Conservation (phyloP, 2,113 vertebrate species). For the Synodontis membranacea region DNA sequence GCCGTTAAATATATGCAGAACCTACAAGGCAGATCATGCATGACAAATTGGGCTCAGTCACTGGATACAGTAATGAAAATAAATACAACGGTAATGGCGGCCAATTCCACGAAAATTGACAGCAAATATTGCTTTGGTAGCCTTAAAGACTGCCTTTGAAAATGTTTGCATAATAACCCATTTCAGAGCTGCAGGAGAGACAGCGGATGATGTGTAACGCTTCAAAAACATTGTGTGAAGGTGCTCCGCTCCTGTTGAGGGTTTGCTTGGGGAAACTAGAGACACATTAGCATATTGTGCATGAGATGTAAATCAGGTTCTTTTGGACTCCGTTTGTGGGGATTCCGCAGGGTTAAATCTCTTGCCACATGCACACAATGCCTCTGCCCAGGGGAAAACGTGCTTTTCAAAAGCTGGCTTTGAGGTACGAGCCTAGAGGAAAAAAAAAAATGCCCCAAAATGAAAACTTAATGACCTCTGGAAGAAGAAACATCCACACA, state of each 20-base stretch:
- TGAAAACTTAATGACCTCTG: slow-evolving; percentile 61
- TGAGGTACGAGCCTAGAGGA: slow-evolving; percentile 53
- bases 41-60: slow-evolving; percentile 35
- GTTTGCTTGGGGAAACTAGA: slow-evolving; percentile 63
- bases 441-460: slow-evolving; percentile 42
- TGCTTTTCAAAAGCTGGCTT: slow-evolving; percentile 56
- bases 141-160: slow-evolving; percentile 22
- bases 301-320: slow-evolving; percentile 75
- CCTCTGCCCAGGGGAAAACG: slow-evolving; percentile 54
- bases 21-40: slow-evolving; percentile 36
- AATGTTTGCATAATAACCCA: slow-evolving; percentile 37
- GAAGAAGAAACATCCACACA: slow-evolving; percentile 51
- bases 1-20: slow-evolving; percentile 35
- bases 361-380: slow-evolving; percentile 57
- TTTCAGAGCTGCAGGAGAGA: neutral
- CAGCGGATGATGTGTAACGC: slow-evolving; percentile 19
- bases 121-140: slow-evolving; percentile 32
- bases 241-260: slow-evolving; percentile 28
- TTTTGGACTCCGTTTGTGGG: slow-evolving; percentile 67
- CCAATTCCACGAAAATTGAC: slow-evolving; percentile 34
- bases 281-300: slow-evolving; percentile 76
- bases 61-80: slow-evolving; percentile 31
- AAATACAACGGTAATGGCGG: slow-evolving; percentile 31
- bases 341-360: slow-evolving; percentile 69
- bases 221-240: slow-evolving; percentile 6